Evolutionary conservation across 2,888 invertebrate genomes (phyloP).

Genomic region (Meteorus cinctellus): DNA sequence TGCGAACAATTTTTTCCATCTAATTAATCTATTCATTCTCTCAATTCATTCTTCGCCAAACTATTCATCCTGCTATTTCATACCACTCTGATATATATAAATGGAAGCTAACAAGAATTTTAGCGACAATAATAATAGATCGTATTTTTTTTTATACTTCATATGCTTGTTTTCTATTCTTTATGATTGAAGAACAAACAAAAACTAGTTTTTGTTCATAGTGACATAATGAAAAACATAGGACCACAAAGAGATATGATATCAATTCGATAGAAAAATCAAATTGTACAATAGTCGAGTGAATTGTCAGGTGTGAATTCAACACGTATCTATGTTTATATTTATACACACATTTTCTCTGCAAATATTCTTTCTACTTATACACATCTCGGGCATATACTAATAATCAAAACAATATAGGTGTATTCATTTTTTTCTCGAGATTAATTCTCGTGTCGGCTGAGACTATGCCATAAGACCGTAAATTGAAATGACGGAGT

Average conservation of each 20-base stretch:
- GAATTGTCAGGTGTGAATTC: not conserved
- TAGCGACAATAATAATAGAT: not conserved
- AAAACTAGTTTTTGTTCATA: not conserved
- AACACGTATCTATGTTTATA: not conserved
- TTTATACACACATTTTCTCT: not conserved
- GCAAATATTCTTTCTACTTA: not conserved
- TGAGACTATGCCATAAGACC: not conserved
- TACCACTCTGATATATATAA: too few species aligned
- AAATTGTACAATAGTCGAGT: not conserved
- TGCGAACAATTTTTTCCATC: too few species aligned
- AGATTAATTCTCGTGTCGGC: conserved; percentile 1
- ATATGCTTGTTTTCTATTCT: not conserved
- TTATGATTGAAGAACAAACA: not conserved
- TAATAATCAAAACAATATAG: not conserved
- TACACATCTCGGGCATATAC: not conserved
- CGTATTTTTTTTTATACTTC: not conserved
- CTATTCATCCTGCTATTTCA: too few species aligned
- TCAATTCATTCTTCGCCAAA: too few species aligned
- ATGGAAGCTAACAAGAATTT: too few species aligned
- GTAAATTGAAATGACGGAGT: conserved; percentile 37
- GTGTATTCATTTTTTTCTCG: conserved; percentile 6
- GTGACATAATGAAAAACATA: not conserved
- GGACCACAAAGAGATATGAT: not conserved
- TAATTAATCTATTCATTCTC: too few species aligned
- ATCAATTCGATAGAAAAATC: not conserved